These are phyloP conservation scores for Dreissena rostriformis DNA, from an alignment of 1,140 invertebrate species.

Conservation along the genomic window DNA sequence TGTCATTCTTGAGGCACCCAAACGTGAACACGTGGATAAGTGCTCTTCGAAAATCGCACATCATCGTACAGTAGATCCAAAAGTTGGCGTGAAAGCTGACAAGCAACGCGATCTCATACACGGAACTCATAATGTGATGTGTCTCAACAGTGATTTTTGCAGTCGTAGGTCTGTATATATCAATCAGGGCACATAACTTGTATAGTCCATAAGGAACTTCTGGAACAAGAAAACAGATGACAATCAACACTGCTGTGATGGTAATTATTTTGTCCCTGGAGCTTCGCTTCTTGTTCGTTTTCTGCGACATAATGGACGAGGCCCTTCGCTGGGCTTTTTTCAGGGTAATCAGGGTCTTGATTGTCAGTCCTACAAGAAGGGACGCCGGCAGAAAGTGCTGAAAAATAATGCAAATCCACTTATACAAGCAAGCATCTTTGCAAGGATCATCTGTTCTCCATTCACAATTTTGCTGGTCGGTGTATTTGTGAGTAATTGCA, in stretches of 20 bases:
- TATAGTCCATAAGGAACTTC: conserved; percentile 48
- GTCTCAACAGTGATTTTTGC: too few relatives aligned
- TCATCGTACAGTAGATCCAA: conserved; percentile 54
- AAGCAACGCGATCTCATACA: conserved; percentile 21
- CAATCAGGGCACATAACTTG: conserved; percentile 5
- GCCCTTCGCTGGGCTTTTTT: conserved; percentile 2
- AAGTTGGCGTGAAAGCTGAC: conserved; percentile 46
- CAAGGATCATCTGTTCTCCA: conserved; percentile 30
- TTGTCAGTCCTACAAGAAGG: conserved; percentile 34
- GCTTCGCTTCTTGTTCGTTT: neutral
- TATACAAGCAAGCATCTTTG: conserved; percentile 33
- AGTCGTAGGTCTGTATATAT: neutral
- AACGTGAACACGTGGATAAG: conserved; percentile 18
- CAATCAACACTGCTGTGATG: conserved; percentile 33
- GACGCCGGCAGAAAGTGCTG: conserved; percentile 35
- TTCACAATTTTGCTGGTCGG: neutral
- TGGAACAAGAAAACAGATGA: conserved; percentile 37
- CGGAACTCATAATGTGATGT: conserved; percentile 20
- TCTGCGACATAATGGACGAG: conserved; percentile 21
- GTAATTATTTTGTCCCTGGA: conserved; percentile 37
- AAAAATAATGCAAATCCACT: conserved; percentile 39
- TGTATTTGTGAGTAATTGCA: neutral
- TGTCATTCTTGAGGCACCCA: neutral
- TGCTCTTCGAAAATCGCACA: conserved; percentile 33
- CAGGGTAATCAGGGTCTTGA: neutral